A percentile compares a stretch with the other conserved stretches of the same genome.
Conservation (phyloP, 2,888 invertebrate genomes). For the Meteorus colon region DNA sequence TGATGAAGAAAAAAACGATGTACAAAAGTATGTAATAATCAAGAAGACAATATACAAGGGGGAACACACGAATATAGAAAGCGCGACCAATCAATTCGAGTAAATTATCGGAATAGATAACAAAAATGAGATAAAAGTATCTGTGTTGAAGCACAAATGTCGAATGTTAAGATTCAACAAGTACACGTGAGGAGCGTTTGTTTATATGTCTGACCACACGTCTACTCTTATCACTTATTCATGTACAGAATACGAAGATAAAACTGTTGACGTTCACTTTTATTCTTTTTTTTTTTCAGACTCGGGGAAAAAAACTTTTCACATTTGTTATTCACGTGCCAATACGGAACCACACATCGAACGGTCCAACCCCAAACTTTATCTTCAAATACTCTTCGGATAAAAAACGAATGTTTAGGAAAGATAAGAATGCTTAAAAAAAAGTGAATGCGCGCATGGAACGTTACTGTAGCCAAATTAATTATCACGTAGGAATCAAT, state of each 20-base stretch:
- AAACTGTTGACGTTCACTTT: slow-evolving; percentile 22
- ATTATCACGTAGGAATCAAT: too few relatives aligned
- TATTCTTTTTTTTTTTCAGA: neutral
- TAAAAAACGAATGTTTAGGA: neutral
- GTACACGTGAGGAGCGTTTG: slow-evolving; percentile 55
- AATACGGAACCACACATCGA: slow-evolving; percentile 8
- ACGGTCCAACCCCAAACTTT: neutral
- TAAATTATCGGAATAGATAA: neutral
- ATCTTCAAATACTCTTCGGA: neutral
- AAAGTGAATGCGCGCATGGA: too few relatives aligned
- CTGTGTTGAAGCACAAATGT: slow-evolving; percentile 13
- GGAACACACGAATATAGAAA: neutral
- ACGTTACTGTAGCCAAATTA: too few relatives aligned
- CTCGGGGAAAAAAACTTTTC: slow-evolving; percentile 11
- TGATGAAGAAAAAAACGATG: neutral
- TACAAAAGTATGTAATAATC: neutral
- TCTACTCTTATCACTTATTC: slow-evolving; percentile 40
- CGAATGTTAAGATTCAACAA: slow-evolving; percentile 60
- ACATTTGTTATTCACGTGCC: slow-evolving; percentile 11
- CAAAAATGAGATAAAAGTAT: neutral
- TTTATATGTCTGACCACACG: slow-evolving; percentile 39
- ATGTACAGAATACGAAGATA: neutral
- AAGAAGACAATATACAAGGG: neutral
- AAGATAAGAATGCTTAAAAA: too few relatives aligned
- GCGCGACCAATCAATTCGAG: neutral